A percentile compares a stretch with the other conserved stretches of the same genome.
Conservation (phyloP, 1,140 invertebrate species). For the Eueides isabella region DNA sequence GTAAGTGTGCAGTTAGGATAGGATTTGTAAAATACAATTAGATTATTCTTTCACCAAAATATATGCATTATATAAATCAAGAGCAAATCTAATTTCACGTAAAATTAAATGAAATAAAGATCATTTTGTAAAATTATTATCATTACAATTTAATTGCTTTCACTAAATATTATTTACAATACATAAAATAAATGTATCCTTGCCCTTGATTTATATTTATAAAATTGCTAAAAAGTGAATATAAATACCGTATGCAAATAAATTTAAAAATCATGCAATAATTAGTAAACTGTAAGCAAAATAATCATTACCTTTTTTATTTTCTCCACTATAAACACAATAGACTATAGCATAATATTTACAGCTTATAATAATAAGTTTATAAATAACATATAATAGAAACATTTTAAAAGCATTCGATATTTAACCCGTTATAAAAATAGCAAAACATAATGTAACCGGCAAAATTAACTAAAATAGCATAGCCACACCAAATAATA, state of each 20-base stretch:
- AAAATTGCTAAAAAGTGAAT: slow-evolving; percentile 28
- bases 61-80: slow-evolving; percentile 63
- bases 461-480: slow-evolving; percentile 35
- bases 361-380: slow-evolving; percentile 24
- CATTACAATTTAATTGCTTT: background rate
- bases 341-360: slow-evolving; percentile 24
- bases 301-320: slow-evolving; percentile 22
- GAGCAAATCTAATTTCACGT: slow-evolving; percentile 48
- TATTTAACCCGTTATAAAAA: slow-evolving; percentile 28
- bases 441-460: slow-evolving; percentile 43
- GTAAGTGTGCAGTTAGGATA: slow-evolving; percentile 72
- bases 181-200: slow-evolving; percentile 9
- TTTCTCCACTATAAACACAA: slow-evolving; percentile 33
- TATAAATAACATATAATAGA: slow-evolving; percentile 21
- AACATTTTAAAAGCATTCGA: slow-evolving; percentile 28
- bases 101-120: background rate
- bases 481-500: slow-evolving; percentile 39
- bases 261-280: slow-evolving; percentile 46
- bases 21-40: slow-evolving; percentile 76
- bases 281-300: slow-evolving; percentile 39
- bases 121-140: background rate
- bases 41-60: slow-evolving; percentile 73
- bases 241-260: slow-evolving; percentile 45
- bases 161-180: slow-evolving; percentile 1
- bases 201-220: slow-evolving; percentile 40